Conservation (phyloP, 2,888 invertebrate species). For the Baronia brevicornis region DNA sequence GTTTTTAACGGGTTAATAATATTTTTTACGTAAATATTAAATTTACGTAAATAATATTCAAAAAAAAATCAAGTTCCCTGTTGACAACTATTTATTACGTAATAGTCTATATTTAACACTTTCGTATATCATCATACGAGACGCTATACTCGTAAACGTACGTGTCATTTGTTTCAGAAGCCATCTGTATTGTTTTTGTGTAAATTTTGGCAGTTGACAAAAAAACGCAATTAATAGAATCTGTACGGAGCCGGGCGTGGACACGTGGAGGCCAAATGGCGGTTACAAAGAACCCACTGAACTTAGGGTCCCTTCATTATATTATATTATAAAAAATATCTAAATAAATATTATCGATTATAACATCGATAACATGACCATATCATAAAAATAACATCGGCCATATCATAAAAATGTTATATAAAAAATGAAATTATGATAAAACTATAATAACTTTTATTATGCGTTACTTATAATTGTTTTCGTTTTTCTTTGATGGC, state of each 20-base stretch:
- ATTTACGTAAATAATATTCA: no score
- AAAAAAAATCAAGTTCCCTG: conserved; percentile 40
- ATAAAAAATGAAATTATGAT: no score
- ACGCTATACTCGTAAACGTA: conserved; percentile 22
- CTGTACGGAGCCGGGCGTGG: conserved; percentile 37
- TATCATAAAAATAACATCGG: no score
- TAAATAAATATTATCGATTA: not conserved
- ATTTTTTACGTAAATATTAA: no score
- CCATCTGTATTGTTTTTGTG: conserved; percentile 22
- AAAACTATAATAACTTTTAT: no score
- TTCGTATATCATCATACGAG: conserved; percentile 36
- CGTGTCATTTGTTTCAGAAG: conserved; percentile 20
- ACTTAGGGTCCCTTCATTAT: conserved; percentile 33
- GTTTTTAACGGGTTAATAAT: no score
- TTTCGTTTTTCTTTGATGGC: no score
- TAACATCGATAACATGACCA: no score
- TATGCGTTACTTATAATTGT: no score
- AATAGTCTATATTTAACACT: conserved; percentile 42
- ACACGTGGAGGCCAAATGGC: conserved; percentile 67
- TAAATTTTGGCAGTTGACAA: conserved; percentile 39
- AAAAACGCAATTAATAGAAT: conserved; percentile 57
- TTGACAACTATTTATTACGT: conserved; percentile 24
- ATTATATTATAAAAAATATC: conserved; percentile 1
- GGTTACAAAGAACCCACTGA: conserved; percentile 30
- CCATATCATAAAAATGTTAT: no score